Evolutionary conservation across 2,888 invertebrate genomes (phyloP).

Genomic region (Meiosimyza decipiens): DNA sequence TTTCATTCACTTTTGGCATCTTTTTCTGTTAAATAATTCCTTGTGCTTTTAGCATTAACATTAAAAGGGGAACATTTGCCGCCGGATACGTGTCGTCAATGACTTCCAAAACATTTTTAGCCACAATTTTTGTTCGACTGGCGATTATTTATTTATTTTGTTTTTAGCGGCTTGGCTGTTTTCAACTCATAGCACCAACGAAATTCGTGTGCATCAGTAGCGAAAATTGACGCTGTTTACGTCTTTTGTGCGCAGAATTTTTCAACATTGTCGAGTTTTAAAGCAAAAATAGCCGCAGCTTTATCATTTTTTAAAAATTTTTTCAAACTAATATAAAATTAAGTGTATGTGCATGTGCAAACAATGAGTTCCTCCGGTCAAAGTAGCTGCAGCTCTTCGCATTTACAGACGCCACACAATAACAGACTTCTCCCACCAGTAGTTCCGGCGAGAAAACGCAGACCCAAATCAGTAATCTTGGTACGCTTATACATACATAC

Average conservation of each 20-base stretch:
- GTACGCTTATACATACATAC: background rate
- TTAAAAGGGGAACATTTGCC: background rate
- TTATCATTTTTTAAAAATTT: no score
- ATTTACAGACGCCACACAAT: conserved; percentile 40
- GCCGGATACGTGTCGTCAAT: background rate
- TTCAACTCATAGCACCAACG: background rate
- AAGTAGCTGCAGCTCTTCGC: conserved; percentile 57
- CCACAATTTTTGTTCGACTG: background rate
- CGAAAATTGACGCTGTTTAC: background rate
- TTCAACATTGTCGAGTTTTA: background rate
- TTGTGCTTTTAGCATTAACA: background rate
- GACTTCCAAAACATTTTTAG: conserved; percentile 12
- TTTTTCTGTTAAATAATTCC: background rate
- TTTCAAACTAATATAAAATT: no score
- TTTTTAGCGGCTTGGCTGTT: background rate
- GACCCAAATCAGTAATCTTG: conserved; percentile 58
- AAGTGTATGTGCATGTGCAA: conserved; percentile 15
- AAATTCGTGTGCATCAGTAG: background rate
- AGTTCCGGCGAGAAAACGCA: conserved; percentile 61
- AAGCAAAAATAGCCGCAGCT: background rate
- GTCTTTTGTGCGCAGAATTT: background rate
- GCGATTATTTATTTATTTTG: background rate
- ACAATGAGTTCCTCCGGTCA: conserved; percentile 62
- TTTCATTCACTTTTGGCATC: background rate
- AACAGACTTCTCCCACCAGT: conserved; percentile 55